These are phyloP conservation scores for Eptatretus atami DNA, from an alignment of 2,797 vertebrate species.

Conservation along the genomic window DNA sequence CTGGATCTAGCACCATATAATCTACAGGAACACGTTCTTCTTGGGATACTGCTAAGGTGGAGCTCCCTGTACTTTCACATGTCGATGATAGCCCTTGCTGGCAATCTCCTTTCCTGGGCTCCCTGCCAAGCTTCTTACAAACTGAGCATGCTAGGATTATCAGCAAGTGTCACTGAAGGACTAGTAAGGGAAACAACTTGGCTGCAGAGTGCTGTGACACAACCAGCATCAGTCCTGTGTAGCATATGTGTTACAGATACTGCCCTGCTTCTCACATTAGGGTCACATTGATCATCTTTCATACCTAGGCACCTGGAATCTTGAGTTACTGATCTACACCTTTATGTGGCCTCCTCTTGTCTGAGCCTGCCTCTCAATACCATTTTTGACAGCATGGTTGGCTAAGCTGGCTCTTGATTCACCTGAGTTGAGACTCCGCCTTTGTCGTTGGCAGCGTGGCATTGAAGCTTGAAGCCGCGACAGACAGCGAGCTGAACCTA, in stretches of 20 bases:
- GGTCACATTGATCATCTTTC: too few species aligned
- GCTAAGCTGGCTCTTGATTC: too few species aligned
- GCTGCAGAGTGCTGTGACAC: slow-evolving; percentile 2
- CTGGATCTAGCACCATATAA: slow-evolving; percentile 2
- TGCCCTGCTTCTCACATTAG: neutral
- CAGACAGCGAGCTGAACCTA: neutral
- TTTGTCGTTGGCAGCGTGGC: too few species aligned
- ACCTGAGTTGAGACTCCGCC: too few species aligned
- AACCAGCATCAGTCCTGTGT: neutral
- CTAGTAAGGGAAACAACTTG: neutral
- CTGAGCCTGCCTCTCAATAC: too few species aligned
- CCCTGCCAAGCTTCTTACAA: neutral
- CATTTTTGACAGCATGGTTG: too few species aligned
- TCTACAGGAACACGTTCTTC: too few species aligned
- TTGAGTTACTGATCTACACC: too few species aligned
- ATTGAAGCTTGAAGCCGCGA: neutral
- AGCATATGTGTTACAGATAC: neutral
- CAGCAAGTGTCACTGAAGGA: neutral
- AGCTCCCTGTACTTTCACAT: neutral
- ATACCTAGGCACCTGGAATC: too few species aligned
- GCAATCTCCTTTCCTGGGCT: slow-evolving; percentile 2
- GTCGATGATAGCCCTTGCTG: neutral
- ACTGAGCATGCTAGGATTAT: slow-evolving; percentile 2
- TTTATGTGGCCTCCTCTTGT: too few species aligned
- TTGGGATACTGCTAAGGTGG: too few species aligned